Evolutionary conservation across 2,888 invertebrate genomes (phyloP), one percentile per base, ranked within the genome.

Genomic region (Drosophila prolongata): DNA sequence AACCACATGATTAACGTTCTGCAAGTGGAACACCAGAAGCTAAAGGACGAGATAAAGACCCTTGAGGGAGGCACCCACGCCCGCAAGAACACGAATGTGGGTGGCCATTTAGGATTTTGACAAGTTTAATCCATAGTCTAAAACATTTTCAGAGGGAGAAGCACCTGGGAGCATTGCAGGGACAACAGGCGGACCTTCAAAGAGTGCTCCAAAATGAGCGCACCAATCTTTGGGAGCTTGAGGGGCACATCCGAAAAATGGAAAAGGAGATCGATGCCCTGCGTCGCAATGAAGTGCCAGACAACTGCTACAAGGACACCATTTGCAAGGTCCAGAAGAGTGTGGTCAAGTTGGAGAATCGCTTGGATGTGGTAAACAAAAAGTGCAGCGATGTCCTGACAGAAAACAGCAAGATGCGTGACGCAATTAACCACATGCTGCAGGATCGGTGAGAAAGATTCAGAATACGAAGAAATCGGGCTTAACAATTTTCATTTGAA

Each of bases 341-440:
- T 77, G 93, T 96, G 14, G 93, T 94, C 16, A 95, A 95, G 72
- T 91, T 97, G 62, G 96, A 96, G 91, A 96, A 97, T 91, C 94
- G 96, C 0, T 93, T 96, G 30, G 96, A 96, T 87, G 95, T 96
- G 2, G 95, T 95, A 1, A 95, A 95, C 85, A 95, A 95, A 89
- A 95, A 95, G 85, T 96, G 96, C 90, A 96, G 96, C 91, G 93
- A 94, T 4, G 95, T 96, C 19, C 94, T 96, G 68, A 94, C 95
- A 3, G 95, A 95, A 68, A 97, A 97, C 90, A 93, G 94, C 58
- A 94, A 93, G 78, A 93, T 97, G 85, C 93, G 98, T 27, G 94
- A 95, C 11, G 95, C 96, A 83, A 97, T 98, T 54, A 96, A 98
- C 88, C 95, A 96, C 75, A 93, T 97, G 78, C 91, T 98, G 1